Percentiles rank a stretch among this genome's conserved stretches.
phyloP scores from a whole-genome alignment of 2,113 vertebrate genomes.

The Crotalus tigris region DNA sequence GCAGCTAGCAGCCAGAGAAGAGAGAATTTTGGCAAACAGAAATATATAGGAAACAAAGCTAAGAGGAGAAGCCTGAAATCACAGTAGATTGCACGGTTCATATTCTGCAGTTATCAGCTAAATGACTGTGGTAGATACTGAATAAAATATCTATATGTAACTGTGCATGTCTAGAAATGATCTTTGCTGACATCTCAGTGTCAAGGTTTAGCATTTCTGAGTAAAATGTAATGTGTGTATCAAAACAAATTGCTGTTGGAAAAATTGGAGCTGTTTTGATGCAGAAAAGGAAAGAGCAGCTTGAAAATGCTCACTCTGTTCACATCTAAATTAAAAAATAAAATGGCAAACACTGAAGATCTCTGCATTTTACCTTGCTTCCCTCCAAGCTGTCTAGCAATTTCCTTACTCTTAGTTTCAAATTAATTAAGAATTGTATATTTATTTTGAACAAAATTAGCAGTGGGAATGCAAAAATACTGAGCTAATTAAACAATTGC shows the following conservation, averaged over 20 bases:
- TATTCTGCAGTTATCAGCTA: neutral
- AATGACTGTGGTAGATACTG: neutral
- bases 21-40: neutral
- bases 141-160: neutral
- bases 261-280: conserved; percentile 26
- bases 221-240: neutral
- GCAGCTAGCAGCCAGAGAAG: neutral
- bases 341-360: neutral
- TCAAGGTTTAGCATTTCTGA: neutral
- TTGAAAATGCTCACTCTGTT: conserved; percentile 38
- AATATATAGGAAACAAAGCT: neutral
- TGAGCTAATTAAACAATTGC: conserved; percentile 14
- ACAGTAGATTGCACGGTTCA: neutral
- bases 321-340: neutral
- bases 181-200: neutral
- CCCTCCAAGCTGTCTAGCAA: conserved; percentile 17
- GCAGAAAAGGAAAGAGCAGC: conserved; percentile 37
- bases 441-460: conserved; percentile 40
- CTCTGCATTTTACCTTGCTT: conserved; percentile 9
- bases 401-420: conserved; percentile 31
- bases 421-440: conserved; percentile 30
- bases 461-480: neutral
- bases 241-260: conserved; percentile 5
- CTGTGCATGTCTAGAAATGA: neutral
- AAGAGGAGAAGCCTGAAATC: neutral